A percentile compares a stretch with the other conserved stretches of the same genome.
These are phyloP conservation scores for Plestiodon gilberti DNA, from an alignment of 2,113 vertebrate species.

Conservation along the genomic window DNA sequence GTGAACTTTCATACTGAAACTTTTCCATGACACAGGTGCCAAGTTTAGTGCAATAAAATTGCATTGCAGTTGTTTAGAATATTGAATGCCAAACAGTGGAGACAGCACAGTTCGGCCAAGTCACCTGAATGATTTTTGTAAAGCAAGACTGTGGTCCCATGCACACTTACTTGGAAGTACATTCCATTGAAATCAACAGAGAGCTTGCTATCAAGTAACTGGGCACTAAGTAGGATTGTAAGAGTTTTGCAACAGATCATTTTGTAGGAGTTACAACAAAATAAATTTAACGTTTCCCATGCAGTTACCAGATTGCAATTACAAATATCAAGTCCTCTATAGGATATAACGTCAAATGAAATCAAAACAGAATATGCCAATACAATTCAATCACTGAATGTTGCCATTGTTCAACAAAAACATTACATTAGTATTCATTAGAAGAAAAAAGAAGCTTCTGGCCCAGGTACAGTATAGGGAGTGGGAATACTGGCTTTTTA, in stretches of 20 bases:
- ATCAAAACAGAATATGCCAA: not conserved
- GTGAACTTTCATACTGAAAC: constrained; percentile 74
- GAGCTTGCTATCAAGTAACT: not conserved
- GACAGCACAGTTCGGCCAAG: constrained; percentile 30
- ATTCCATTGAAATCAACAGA: not conserved
- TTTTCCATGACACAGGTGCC: constrained; percentile 66
- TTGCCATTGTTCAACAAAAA: not conserved
- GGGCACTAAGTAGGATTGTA: not conserved
- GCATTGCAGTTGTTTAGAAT: constrained; percentile 70
- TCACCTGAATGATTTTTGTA: constrained; percentile 33
- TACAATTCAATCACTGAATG: not conserved
- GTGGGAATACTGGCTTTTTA: not conserved
- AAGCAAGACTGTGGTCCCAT: not conserved
- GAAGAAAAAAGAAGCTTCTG: not conserved
- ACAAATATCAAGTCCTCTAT: constrained; percentile 21
- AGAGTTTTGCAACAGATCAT: not conserved
- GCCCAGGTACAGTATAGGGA: not conserved
- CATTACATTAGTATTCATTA: not conserved
- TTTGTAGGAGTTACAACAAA: constrained; percentile 2
- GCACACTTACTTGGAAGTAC: too few species aligned
- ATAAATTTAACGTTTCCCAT: not conserved
- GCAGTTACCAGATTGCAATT: not conserved
- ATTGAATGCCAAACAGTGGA: constrained; percentile 50
- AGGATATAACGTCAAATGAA: not conserved
- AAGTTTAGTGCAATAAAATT: constrained; percentile 64